phyloP scores from a whole-genome alignment of 2,888 invertebrate genomes.

The Seira musarum region DNA sequence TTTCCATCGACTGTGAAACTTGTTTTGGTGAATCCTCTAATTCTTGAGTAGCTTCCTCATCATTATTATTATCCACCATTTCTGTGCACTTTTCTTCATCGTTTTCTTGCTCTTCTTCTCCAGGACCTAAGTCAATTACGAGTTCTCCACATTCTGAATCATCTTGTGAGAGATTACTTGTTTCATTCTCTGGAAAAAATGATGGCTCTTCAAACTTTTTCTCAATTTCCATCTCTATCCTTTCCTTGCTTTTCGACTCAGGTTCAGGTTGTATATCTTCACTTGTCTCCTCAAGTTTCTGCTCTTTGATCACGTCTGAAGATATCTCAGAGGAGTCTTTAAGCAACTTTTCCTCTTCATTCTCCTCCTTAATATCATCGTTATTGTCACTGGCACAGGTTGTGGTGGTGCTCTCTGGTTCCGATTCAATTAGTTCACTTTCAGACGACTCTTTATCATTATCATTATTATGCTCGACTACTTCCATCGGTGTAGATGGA shows the following conservation, averaged over 20 bases:
- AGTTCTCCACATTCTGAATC: constrained; percentile 54
- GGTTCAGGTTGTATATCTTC: neutral
- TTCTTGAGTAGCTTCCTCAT: constrained; percentile 7
- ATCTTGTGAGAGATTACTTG: constrained; percentile 49
- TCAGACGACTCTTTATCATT: neutral
- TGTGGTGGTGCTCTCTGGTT: constrained; percentile 28
- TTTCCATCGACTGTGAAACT: neutral
- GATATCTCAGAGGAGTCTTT: constrained; percentile 45
- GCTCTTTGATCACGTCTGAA: constrained; percentile 41
- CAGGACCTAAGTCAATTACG: constrained; percentile 52
- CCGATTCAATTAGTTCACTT: constrained; percentile 50
- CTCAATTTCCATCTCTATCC: constrained; percentile 17
- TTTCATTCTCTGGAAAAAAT: constrained; percentile 34
- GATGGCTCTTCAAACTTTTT: constrained; percentile 12
- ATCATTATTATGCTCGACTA: constrained; percentile 21
- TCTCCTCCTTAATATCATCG: constrained; percentile 17
- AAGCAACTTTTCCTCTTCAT: constrained; percentile 28
- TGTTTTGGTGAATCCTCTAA: too few species aligned
- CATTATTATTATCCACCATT: constrained; percentile 14
- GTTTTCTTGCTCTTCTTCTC: constrained; percentile 19
- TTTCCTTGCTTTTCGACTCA: neutral
- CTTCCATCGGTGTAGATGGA: constrained; percentile 29
- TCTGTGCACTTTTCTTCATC: constrained; percentile 10
- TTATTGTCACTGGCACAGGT: constrained; percentile 11
- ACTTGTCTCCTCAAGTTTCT: constrained; percentile 41